Conservation (phyloP, 2,797 vertebrate genomes). For the Chromis chromis region DNA sequence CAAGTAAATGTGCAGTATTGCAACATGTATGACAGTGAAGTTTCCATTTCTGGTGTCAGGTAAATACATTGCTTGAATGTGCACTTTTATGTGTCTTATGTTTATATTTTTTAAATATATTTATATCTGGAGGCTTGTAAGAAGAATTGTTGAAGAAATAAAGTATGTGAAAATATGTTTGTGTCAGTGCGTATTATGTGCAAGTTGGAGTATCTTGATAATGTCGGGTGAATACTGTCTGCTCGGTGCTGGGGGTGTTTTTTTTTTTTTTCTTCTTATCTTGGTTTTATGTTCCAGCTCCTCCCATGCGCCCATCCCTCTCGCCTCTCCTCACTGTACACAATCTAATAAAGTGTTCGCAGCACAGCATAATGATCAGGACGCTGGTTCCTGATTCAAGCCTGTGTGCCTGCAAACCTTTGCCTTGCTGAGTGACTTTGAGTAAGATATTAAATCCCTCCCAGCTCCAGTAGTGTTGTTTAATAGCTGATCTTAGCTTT, state of each 20-base stretch:
- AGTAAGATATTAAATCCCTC: constrained; percentile 43
- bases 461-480: constrained; percentile 15
- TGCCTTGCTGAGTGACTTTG: constrained; percentile 31
- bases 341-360: constrained; percentile 73
- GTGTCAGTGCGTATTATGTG: constrained; percentile 47
- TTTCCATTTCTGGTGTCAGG: constrained; percentile 58
- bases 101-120: constrained; percentile 78
- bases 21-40: constrained; percentile 55
- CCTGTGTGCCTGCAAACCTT: constrained; percentile 28
- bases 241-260: not conserved
- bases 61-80: constrained; percentile 72
- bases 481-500: constrained; percentile 10
- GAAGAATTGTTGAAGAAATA: constrained; percentile 64
- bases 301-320: constrained; percentile 54
- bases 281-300: constrained; percentile 60
- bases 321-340: constrained; percentile 47
- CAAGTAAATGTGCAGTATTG: constrained; percentile 64
- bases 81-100: constrained; percentile 71
- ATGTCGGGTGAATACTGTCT: constrained; percentile 2
- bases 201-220: constrained; percentile 5
- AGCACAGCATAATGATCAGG: constrained; percentile 45
- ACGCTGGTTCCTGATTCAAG: constrained; percentile 44
- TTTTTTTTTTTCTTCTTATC: constrained; percentile 54
- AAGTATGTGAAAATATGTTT: constrained; percentile 56
- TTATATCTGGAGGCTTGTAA: constrained; percentile 76